Conservation (phyloP, 2,113 vertebrate species). For the Cyprinodon variegatus region DNA sequence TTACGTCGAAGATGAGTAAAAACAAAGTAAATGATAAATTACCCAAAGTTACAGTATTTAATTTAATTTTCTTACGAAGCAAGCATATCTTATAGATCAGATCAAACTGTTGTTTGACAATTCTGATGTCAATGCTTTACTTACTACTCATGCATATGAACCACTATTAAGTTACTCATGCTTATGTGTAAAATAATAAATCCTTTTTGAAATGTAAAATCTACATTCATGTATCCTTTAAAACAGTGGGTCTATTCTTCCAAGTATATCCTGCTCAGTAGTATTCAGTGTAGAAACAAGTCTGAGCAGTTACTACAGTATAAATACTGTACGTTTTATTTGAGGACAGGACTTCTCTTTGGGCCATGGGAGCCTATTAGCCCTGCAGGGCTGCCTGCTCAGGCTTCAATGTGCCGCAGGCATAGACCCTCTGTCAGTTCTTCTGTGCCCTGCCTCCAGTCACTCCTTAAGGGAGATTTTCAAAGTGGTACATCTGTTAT, state of each 20-base stretch:
- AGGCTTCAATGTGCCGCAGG: conserved; percentile 51
- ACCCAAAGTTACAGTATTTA: neutral
- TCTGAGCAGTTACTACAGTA: conserved; percentile 17
- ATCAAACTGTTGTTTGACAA: neutral
- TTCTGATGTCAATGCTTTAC: neutral
- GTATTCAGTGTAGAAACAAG: conserved; percentile 30
- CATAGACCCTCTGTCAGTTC: conserved; percentile 48
- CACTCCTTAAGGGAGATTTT: conserved; percentile 48
- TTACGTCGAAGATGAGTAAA: too few relatives aligned
- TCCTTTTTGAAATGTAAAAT: neutral
- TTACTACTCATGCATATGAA: neutral
- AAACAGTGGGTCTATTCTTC: conserved; percentile 21
- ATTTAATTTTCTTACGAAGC: neutral
- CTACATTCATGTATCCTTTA: conserved; percentile 1
- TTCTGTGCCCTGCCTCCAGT: conserved; percentile 36
- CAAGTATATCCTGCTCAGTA: neutral
- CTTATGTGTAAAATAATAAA: neutral
- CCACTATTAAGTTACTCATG: neutral
- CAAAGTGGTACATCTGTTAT: conserved; percentile 53
- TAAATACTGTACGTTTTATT: conserved; percentile 55
- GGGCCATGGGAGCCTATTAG: conserved; percentile 56
- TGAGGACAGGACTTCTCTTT: conserved; percentile 49
- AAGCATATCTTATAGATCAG: neutral
- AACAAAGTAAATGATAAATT: neutral
- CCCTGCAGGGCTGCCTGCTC: conserved; percentile 59